Evolutionary conservation across 2,113 vertebrate genomes (phyloP).

Genomic region (Tachycineta bicolor): DNA sequence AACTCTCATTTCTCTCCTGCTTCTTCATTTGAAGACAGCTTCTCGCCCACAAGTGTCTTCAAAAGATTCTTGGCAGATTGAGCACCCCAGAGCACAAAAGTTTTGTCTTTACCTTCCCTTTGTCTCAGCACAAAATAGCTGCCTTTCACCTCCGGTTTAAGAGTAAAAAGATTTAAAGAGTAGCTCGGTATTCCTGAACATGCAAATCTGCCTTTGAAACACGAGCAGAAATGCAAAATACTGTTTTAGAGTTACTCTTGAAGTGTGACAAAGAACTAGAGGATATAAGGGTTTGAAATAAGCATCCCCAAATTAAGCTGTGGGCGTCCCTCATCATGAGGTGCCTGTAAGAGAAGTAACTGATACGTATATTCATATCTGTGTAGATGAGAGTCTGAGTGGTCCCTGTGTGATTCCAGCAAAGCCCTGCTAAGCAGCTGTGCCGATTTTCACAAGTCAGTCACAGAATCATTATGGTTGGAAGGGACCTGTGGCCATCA

Average conservation of each 20-base stretch:
- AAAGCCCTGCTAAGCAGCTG: neutral
- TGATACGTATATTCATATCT: neutral
- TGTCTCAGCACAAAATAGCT: conserved; percentile 18
- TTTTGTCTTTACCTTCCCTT: conserved; percentile 38
- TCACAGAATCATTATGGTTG: neutral
- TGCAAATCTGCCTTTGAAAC: neutral
- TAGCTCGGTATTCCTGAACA: neutral
- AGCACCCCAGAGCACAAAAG: conserved; percentile 29
- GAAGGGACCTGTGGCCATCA: neutral
- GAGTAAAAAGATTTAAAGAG: neutral
- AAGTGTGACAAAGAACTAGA: neutral
- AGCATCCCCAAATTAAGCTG: neutral
- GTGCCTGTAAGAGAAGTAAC: neutral
- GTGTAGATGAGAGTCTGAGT: neutral
- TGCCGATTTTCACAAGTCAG: neutral
- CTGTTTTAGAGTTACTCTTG: neutral
- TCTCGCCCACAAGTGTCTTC: conserved; percentile 52
- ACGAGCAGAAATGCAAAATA: neutral
- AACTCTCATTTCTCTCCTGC: conserved; percentile 43
- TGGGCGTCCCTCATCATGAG: neutral
- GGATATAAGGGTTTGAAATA: neutral
- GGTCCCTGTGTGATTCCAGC: neutral
- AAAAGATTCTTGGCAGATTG: conserved; percentile 45
- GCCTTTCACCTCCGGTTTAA: neutral
- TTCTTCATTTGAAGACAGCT: conserved; percentile 56